Evolutionary conservation across 2,888 invertebrate species (phyloP).

Genomic region (Drosophila nr. fundita): DNA sequence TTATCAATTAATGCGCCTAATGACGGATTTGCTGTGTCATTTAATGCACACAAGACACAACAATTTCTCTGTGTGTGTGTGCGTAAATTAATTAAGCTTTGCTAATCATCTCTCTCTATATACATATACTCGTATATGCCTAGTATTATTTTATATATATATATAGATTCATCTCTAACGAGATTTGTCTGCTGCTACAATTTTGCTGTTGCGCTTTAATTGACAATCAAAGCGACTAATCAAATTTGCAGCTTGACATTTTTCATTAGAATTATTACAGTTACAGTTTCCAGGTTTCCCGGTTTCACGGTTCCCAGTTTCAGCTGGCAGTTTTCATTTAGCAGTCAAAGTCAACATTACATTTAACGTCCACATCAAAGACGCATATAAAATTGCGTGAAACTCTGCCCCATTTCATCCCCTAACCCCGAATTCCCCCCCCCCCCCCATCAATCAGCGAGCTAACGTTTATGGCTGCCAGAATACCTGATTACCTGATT

Average conservation of each 20-base stretch:
- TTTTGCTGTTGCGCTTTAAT: slow-evolving; percentile 74
- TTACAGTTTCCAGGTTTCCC: slow-evolving; percentile 22
- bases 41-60: slow-evolving; percentile 62
- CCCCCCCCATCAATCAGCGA: slow-evolving; percentile 4
- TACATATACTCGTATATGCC: slow-evolving; percentile 26
- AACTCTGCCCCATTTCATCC: neutral
- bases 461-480: slow-evolving; percentile 30
- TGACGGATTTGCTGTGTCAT: slow-evolving; percentile 77
- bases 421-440: neutral
- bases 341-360: slow-evolving; percentile 53
- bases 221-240: slow-evolving; percentile 77
- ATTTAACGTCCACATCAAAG: slow-evolving; percentile 73
- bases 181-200: slow-evolving; percentile 49
- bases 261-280: slow-evolving; percentile 77
- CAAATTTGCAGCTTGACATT: slow-evolving; percentile 77
- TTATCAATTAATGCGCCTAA: slow-evolving; percentile 76
- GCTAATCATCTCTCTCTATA: slow-evolving; percentile 56
- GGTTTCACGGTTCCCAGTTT: neutral
- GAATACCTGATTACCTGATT: slow-evolving; percentile 23
- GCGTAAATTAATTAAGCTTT: slow-evolving; percentile 73
- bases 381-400: slow-evolving; percentile 47
- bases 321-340: neutral
- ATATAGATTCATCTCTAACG: slow-evolving; percentile 25
- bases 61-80: slow-evolving; percentile 19
- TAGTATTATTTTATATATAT: slow-evolving; percentile 15